Evolutionary conservation across 2,888 invertebrate genomes (phyloP).

Genomic region (Chesias legatella): DNA sequence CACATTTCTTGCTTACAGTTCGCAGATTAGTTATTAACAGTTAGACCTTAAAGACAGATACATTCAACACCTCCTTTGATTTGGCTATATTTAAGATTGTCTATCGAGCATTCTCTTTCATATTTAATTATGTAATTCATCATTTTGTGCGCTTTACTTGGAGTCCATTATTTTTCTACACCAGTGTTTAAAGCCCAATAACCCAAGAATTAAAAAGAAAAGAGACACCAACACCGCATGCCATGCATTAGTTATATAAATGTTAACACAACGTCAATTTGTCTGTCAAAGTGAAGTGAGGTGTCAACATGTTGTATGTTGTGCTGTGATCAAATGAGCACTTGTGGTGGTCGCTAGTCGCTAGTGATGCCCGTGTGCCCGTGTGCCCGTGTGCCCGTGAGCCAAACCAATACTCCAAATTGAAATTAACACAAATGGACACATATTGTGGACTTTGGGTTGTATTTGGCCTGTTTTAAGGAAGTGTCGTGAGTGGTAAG

Average conservation of each 20-base stretch:
- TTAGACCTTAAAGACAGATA: too few relatives aligned
- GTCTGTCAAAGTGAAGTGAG: conserved; percentile 16
- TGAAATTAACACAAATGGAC: conserved; percentile 19
- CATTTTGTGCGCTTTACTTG: too few relatives aligned
- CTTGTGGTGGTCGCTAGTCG: not conserved
- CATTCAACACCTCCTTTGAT: too few relatives aligned
- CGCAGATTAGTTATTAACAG: too few relatives aligned
- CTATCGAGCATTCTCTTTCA: too few relatives aligned
- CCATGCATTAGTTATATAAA: conserved; percentile 26
- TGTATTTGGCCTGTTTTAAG: conserved; percentile 14
- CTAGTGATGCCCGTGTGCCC: too few relatives aligned
- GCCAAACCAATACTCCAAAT: conserved; percentile 2
- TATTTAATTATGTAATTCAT: too few relatives aligned
- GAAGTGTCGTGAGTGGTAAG: not conserved
- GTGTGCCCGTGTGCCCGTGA: conserved; percentile 1
- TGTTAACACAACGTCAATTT: conserved; percentile 19
- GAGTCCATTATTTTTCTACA: too few relatives aligned
- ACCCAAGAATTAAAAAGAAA: conserved; percentile 3
- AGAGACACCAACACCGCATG: conserved; percentile 25
- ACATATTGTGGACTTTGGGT: conserved; percentile 11
- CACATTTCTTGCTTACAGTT: too few relatives aligned
- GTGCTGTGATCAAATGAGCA: not conserved
- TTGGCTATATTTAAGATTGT: too few relatives aligned
- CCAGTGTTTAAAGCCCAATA: conserved; percentile 6
- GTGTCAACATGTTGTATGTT: conserved; percentile 10